Percentiles rank a stretch among this genome's conserved stretches.
phyloP scores from a whole-genome alignment of 1,140 invertebrate species.

The Drosophila biarmipes region DNA sequence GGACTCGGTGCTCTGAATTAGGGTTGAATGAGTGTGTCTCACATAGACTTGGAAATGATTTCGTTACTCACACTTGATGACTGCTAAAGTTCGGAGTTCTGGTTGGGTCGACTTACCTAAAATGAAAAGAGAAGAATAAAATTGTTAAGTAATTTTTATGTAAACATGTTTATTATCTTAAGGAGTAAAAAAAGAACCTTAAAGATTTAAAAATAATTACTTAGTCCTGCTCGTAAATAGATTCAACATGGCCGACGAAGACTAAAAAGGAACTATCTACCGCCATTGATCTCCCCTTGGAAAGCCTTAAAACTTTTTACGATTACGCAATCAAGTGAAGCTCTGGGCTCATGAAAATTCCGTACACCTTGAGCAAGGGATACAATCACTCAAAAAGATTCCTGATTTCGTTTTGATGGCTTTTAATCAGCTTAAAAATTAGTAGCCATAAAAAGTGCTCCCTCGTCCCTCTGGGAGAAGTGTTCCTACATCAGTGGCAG shows the following conservation, averaged over 20 bases:
- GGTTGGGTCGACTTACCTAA: conserved; percentile 20
- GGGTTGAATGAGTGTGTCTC: conserved; percentile 23
- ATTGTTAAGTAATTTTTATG: not conserved
- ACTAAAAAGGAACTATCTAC: not conserved
- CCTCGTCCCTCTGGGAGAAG: not conserved
- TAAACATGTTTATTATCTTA: not conserved
- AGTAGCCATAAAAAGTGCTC: conserved; percentile 50
- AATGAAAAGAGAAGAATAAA: conserved; percentile 1
- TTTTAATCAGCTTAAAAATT: conserved; percentile 65
- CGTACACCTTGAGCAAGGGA: conserved; percentile 25
- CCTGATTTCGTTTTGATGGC: conserved; percentile 54
- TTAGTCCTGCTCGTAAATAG: not conserved
- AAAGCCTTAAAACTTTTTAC: conserved; percentile 17
- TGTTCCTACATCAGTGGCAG: conserved; percentile 20
- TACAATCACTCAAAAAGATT: conserved; percentile 49
- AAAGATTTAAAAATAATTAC: not conserved
- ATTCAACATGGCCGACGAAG: not conserved
- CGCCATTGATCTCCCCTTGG: not conserved
- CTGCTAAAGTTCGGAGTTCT: not conserved
- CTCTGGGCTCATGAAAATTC: conserved; percentile 14
- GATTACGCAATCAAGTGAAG: conserved; percentile 22
- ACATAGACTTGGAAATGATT: conserved; percentile 15
- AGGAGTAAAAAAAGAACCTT: not conserved
- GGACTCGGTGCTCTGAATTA: conserved; percentile 20
- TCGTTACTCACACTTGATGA: conserved; percentile 33